Conservation (phyloP, 2,113 vertebrate genomes). For the Suncus etruscus region DNA sequence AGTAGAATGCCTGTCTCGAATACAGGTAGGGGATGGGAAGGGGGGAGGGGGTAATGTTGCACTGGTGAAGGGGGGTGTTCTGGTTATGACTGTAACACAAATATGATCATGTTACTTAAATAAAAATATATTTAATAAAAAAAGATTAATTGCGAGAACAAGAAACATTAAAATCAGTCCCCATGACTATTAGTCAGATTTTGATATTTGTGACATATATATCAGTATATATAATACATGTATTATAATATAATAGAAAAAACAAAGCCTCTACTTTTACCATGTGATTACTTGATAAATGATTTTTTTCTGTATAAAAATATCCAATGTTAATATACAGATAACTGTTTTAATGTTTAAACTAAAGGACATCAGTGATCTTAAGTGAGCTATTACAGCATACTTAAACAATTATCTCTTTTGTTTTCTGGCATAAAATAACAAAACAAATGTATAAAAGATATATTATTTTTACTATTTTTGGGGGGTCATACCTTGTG, state of each 20-base stretch:
- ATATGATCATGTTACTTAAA: too few relatives aligned
- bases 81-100: too few relatives aligned
- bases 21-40: too few relatives aligned
- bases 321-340: background rate
- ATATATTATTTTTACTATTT: background rate
- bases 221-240: background rate
- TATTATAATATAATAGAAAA: slow-evolving; percentile 25
- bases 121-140: too few relatives aligned
- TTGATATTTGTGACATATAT: background rate
- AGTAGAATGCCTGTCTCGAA: too few relatives aligned
- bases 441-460: background rate
- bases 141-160: background rate
- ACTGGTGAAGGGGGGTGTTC: too few relatives aligned
- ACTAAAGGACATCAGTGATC: background rate
- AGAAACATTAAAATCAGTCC: background rate
- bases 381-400: background rate
- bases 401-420: background rate
- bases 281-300: background rate
- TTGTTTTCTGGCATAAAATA: background rate
- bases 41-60: too few relatives aligned
- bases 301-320: background rate
- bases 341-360: background rate
- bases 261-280: too few relatives aligned
- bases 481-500: too few relatives aligned
- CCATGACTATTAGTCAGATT: background rate